A percentile compares a stretch with the other conserved stretches of the same genome.
Conservation (phyloP, 2,888 invertebrate genomes). For the Phortica magna region DNA sequence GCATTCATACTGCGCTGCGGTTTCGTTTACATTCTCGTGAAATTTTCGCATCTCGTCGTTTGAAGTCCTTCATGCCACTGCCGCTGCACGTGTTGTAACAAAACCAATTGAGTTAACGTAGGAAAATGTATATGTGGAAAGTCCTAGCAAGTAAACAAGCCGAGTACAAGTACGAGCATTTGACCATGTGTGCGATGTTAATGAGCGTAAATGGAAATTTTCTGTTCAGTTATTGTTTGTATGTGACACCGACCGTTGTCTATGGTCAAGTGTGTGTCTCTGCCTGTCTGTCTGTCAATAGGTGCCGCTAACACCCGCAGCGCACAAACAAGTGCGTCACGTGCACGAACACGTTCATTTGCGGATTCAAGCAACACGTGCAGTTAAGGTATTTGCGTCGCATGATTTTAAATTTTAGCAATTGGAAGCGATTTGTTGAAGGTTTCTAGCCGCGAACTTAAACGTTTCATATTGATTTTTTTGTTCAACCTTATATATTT, state of each 20-base stretch:
- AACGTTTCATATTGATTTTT: slow-evolving; percentile 49
- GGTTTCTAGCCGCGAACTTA: neutral
- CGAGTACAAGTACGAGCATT: neutral
- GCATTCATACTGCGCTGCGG: slow-evolving; percentile 16
- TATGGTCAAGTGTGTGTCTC: neutral
- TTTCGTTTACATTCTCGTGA: slow-evolving; percentile 62
- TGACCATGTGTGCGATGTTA: slow-evolving; percentile 24
- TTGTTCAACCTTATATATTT: too few relatives aligned
- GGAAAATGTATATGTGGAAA: neutral
- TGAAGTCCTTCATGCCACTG: slow-evolving; percentile 53
- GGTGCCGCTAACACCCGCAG: slow-evolving; percentile 49
- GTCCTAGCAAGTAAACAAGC: slow-evolving; percentile 6
- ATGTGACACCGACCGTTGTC: neutral
- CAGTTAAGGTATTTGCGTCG: slow-evolving; percentile 39
- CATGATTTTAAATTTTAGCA: neutral
- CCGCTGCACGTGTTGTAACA: slow-evolving; percentile 14
- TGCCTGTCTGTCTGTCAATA: neutral
- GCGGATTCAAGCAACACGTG: slow-evolving; percentile 33
- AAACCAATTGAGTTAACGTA: neutral
- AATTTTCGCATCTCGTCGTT: slow-evolving; percentile 57
- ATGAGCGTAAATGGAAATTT: slow-evolving; percentile 46
- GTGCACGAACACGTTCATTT: slow-evolving; percentile 62
- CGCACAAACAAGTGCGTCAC: slow-evolving; percentile 65
- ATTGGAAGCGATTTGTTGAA: neutral
- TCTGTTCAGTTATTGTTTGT: slow-evolving; percentile 31